phyloP scores from a whole-genome alignment of 2,113 vertebrate species.

The Anarhynchus alexandrinus region DNA sequence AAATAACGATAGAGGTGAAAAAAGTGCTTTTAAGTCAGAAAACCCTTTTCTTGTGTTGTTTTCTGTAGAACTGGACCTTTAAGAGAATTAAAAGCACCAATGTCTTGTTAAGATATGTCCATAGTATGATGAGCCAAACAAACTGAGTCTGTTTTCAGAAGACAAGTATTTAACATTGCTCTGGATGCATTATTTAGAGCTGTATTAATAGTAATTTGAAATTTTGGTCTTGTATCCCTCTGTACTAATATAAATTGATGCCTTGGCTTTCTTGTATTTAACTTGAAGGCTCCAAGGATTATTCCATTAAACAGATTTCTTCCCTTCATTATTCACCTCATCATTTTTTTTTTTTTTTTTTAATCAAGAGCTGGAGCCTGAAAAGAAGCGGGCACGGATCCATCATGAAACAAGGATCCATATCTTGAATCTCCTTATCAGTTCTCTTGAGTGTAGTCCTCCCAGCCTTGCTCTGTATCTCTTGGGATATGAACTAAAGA shows the following conservation, averaged over 20 bases:
- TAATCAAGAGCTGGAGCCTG: slow-evolving; percentile 74
- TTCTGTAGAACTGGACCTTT: not conserved
- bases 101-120: not conserved
- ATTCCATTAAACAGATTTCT: not conserved
- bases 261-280: not conserved
- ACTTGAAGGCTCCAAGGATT: not conserved
- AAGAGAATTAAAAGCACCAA: not conserved
- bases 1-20: not conserved
- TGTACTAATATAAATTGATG: not conserved
- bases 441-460: slow-evolving; percentile 89
- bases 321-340: not conserved
- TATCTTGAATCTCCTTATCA: slow-evolving; percentile 95
- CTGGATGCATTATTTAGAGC: not conserved
- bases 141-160: not conserved
- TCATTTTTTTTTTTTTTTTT: not conserved
- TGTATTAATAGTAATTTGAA: not conserved
- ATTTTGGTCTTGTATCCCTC: not conserved
- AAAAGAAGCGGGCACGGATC: slow-evolving; percentile 80
- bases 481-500: slow-evolving; percentile 94
- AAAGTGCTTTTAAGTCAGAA: not conserved
- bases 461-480: slow-evolving; percentile 93
- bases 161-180: not conserved
- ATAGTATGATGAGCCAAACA: not conserved
- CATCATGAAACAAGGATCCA: slow-evolving; percentile 93
- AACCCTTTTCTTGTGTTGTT: not conserved